Evolutionary conservation across 1,140 invertebrate species (phyloP), one percentile per base, ranked within the genome.

Genomic region (Heliconius himera): DNA sequence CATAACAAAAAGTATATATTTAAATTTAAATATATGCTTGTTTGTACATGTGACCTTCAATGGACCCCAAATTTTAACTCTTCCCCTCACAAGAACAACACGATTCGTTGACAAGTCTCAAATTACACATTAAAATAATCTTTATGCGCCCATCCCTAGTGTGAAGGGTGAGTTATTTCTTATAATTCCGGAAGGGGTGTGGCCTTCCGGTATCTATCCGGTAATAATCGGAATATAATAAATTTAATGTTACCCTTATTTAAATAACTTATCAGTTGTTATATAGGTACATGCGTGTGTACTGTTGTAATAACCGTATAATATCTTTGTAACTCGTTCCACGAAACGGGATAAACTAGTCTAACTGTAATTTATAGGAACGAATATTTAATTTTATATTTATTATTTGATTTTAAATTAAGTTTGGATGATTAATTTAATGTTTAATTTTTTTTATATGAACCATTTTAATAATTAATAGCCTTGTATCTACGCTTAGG

Each of bases 101-200:
- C 22, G 26, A 29, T 66, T 66, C 60, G 60, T 66, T 66, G 60
- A 66, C 60, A 66, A 66, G 22, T 66, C 26, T 66, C 60, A 29
- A 73, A 77, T 73, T 76, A 77, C 70, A 72, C 51, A 81, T 78
- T 75, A 78, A 74, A 76, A 81, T 77, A 81, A 74, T 78, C 76
- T 77, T 77, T 77, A 49, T 73, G 41, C 56, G n/a, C 76, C 76
- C 56, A 60, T 70, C 70, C 46, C 26, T 56, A 49, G 22, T 49
- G 73, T 77, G 29, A 77, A 72, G 90, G 89, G 84, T 88, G 85
- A 84, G 80, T 82, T 77, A 46, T 66, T 76, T 41, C 49, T 83
- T 82, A 86, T 81, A 80, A 80, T 74, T 76, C 84, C 88, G 91
- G 92, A 94, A 93, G 86, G 90, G 92, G 92, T 91, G 92, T 90